phyloP scores from a whole-genome alignment of 2,888 invertebrate species.

The Chaitophorus viminalis region DNA sequence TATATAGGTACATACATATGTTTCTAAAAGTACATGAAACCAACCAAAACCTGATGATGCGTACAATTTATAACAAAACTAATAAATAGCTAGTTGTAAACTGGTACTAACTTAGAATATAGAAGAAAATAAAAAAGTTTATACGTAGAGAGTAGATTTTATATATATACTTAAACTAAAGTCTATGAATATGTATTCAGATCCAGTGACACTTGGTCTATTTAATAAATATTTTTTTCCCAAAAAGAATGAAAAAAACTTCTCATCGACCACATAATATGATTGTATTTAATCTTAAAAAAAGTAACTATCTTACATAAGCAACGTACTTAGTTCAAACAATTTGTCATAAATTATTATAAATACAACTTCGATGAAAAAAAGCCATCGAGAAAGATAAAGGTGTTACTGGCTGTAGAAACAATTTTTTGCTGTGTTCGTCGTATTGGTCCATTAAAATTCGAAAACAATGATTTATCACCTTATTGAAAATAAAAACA shows the following conservation, averaged over 20 bases:
- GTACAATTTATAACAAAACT: not conserved
- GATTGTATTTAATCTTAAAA: not conserved
- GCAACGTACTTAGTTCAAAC: no score
- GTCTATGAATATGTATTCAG: not conserved
- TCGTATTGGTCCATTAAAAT: no score
- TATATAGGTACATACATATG: no score
- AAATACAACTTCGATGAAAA: no score
- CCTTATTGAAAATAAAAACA: no score
- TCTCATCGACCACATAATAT: not conserved
- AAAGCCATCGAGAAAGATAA: no score
- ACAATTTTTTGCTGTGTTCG: no score
- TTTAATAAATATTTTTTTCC: not conserved
- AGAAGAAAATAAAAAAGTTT: not conserved
- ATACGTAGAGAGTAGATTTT: not conserved
- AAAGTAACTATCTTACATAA: not conserved
- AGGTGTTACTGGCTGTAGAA: no score
- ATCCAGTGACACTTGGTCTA: not conserved
- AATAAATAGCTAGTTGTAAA: not conserved
- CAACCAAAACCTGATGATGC: not conserved
- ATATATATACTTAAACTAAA: not conserved
- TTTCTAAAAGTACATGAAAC: not conserved
- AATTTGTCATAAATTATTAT: no score
- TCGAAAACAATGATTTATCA: no score
- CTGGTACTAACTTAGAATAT: not conserved
- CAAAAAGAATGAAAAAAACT: not conserved